phyloP scores from a whole-genome alignment of 2,113 vertebrate genomes.

The Paraplagusia blochii region DNA sequence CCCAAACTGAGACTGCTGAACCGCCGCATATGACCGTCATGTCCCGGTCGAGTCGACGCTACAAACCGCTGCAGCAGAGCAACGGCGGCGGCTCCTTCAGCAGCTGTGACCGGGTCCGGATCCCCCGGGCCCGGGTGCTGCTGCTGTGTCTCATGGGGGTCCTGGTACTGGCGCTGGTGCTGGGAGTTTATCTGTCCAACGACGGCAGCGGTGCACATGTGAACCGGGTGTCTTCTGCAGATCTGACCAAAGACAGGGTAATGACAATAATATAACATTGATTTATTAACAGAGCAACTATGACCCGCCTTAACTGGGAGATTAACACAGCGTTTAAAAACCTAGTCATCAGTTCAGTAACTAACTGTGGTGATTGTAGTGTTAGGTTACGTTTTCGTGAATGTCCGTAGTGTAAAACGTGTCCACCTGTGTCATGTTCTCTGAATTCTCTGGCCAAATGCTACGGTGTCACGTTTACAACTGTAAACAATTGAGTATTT shows the following conservation, averaged over 20 bases:
- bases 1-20: slow-evolving; percentile 1
- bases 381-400: too few relatives aligned
- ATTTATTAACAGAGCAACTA: too few relatives aligned
- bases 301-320: too few relatives aligned
- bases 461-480: too few relatives aligned
- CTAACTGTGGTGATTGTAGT: too few relatives aligned
- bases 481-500: too few relatives aligned
- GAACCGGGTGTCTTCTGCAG: slow-evolving; percentile 30
- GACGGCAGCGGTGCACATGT: slow-evolving; percentile 27
- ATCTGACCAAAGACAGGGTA: slow-evolving; percentile 71
- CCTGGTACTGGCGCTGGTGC: slow-evolving; percentile 63
- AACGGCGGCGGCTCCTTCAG: slow-evolving; percentile 37
- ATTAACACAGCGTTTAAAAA: too few relatives aligned
- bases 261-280: too few relatives aligned
- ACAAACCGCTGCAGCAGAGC: slow-evolving; percentile 57
- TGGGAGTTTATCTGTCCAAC: slow-evolving; percentile 70
- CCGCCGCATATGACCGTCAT: slow-evolving; percentile 42
- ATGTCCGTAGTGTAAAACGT: too few relatives aligned
- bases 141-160: slow-evolving; percentile 65
- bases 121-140: slow-evolving; percentile 64
- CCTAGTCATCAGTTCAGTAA: too few relatives aligned
- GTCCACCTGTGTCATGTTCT: too few relatives aligned
- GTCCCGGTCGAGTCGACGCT: slow-evolving; percentile 67
- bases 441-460: too few relatives aligned
- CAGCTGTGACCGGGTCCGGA: slow-evolving; percentile 52